Evolutionary conservation across 2,113 vertebrate species (phyloP).

Genomic region (Indri indri): DNA sequence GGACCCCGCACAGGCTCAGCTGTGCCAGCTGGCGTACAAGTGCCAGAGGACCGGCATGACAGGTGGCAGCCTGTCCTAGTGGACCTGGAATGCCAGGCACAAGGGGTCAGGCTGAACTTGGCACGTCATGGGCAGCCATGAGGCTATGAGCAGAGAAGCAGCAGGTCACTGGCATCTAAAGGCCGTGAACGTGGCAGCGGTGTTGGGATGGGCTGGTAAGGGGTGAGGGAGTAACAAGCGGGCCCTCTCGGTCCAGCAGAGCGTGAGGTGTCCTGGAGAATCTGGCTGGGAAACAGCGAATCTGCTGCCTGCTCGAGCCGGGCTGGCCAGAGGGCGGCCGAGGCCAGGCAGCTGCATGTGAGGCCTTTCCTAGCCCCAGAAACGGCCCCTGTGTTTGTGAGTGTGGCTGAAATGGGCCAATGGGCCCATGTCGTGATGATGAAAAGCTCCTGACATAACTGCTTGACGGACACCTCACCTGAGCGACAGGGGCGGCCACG

Average conservation of each 20-base stretch:
- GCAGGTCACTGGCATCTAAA: not conserved
- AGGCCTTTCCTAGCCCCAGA: not conserved
- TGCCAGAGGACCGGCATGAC: not conserved
- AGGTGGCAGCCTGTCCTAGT: not conserved
- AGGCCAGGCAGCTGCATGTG: fast-evolving
- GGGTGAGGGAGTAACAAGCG: not conserved
- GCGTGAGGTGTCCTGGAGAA: not conserved
- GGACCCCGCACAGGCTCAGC: not conserved
- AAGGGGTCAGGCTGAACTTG: not conserved
- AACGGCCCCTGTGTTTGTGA: too few relatives aligned
- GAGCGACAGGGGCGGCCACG: not conserved
- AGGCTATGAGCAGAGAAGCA: not conserved
- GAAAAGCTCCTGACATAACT: not conserved
- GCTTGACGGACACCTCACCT: not conserved
- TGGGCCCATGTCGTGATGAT: not conserved
- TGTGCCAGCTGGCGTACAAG: fast-evolving
- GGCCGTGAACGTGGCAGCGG: fast-evolving
- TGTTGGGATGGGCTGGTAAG: not conserved
- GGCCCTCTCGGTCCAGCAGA: not conserved
- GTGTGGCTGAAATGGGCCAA: not conserved
- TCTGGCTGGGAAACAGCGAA: not conserved
- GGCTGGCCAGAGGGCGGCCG: too few relatives aligned
- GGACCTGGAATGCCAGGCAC: not conserved
- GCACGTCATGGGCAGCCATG: fast-evolving
- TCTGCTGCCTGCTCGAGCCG: not conserved